phyloP scores from a whole-genome alignment of 2,113 vertebrate species.

The Spilogale gracilis region DNA sequence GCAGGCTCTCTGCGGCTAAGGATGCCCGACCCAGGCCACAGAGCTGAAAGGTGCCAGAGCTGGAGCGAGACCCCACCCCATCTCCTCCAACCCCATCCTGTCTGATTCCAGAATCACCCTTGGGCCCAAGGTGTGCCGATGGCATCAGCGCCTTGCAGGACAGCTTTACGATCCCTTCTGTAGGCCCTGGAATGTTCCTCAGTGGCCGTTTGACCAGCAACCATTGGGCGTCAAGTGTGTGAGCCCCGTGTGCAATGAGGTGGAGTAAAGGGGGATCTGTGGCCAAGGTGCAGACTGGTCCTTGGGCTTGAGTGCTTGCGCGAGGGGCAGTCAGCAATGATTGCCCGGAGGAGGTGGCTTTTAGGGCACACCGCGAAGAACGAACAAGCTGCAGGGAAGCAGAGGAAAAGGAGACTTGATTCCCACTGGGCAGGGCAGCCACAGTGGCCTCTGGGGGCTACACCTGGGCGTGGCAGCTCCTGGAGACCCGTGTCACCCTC shows the following conservation, averaged over 20 bases:
- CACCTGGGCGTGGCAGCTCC: background rate
- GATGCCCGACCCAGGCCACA: background rate
- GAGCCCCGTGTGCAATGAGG: background rate
- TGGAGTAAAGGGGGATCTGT: background rate
- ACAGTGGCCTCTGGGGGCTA: background rate
- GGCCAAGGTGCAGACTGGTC: rapidly evolving
- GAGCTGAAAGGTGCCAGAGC: background rate
- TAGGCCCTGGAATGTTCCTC: background rate
- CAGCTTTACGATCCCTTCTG: background rate
- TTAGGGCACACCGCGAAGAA: background rate
- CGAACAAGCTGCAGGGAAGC: background rate
- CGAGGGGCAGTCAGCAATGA: background rate
- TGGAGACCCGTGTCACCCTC: background rate
- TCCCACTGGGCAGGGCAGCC: background rate
- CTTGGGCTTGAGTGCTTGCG: background rate
- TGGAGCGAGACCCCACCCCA: background rate
- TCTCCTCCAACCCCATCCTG: background rate
- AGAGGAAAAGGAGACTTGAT: background rate
- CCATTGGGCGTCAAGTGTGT: no score
- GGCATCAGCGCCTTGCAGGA: background rate
- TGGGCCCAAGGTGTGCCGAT: no score
- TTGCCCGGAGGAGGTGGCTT: background rate
- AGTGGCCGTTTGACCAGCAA: background rate
- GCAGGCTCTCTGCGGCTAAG: background rate
- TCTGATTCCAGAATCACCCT: background rate